Conservation (phyloP, 2,797 vertebrate species). For the Rhinichthys osculus region DNA sequence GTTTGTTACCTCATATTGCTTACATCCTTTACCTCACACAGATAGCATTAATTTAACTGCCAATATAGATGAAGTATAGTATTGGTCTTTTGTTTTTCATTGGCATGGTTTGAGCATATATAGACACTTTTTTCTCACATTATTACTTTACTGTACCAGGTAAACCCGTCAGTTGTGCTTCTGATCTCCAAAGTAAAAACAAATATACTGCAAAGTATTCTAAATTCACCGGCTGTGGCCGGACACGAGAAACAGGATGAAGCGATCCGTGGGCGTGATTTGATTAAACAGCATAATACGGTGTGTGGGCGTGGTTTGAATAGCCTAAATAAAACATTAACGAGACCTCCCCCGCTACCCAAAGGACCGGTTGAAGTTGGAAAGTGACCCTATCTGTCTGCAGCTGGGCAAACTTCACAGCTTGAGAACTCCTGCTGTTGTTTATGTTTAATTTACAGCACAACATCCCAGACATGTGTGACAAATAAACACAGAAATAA, state of each 20-base stretch:
- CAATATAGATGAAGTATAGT: not conserved
- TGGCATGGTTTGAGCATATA: not conserved
- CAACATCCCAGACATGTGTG: slow-evolving; percentile 23
- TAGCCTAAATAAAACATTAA: slow-evolving; percentile 3
- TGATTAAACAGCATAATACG: slow-evolving; percentile 25
- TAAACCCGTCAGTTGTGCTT: not conserved
- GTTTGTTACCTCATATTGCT: not conserved
- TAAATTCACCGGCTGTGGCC: not conserved
- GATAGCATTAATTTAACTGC: not conserved
- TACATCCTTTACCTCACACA: not conserved
- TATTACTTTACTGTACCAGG: not conserved
- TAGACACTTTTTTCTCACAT: not conserved
- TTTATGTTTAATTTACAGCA: slow-evolving; percentile 52
- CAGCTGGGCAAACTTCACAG: slow-evolving; percentile 64
- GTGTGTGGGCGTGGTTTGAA: slow-evolving; percentile 21
- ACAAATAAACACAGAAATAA: slow-evolving; percentile 32
- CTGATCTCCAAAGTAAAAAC: not conserved
- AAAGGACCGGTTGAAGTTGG: slow-evolving; percentile 18
- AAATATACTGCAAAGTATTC: slow-evolving; percentile 10
- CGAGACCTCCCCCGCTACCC: not conserved
- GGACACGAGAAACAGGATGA: slow-evolving; percentile 54
- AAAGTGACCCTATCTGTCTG: slow-evolving; percentile 39
- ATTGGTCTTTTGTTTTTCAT: not conserved
- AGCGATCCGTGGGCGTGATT: slow-evolving; percentile 15
- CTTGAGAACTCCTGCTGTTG: slow-evolving; percentile 36